These are phyloP conservation scores for Gambusia yucatana DNA, from an alignment of 2,797 vertebrate genomes.

Conservation along the genomic window DNA sequence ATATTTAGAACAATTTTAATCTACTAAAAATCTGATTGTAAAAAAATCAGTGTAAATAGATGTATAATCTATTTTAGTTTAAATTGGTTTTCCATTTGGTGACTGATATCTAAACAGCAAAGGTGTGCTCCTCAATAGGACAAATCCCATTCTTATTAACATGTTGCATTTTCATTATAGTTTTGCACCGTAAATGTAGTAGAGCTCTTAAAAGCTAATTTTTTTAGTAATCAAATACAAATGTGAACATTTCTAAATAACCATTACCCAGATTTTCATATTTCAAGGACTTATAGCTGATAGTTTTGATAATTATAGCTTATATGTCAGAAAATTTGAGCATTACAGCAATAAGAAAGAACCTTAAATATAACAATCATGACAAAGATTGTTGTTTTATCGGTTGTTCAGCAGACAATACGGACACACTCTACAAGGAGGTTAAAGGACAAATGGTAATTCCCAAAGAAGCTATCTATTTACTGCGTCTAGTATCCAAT, in stretches of 20 bases:
- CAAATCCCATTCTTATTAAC: neutral
- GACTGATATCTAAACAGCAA: neutral
- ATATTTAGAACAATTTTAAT: neutral
- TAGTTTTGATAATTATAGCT: neutral
- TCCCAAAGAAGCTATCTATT: neutral
- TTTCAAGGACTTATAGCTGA: neutral
- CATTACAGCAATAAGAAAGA: neutral
- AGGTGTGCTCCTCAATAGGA: neutral
- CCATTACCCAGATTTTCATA: neutral
- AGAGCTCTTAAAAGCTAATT: neutral
- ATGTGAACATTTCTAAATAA: neutral
- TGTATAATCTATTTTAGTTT: neutral
- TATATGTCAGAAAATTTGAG: neutral
- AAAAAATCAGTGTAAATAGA: neutral
- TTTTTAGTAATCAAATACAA: neutral
- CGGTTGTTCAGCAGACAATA: neutral
- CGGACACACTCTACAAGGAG: neutral
- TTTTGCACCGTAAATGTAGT: neutral
- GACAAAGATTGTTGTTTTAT: neutral
- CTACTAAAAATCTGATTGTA: neutral
- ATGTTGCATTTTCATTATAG: neutral
- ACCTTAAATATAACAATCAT: neutral
- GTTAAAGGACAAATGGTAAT: neutral
- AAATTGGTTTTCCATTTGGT: neutral
- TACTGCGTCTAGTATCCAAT: neutral